These are phyloP conservation scores for Crocuta crocuta DNA, from an alignment of 2,113 vertebrate species.

Conservation along the genomic window DNA sequence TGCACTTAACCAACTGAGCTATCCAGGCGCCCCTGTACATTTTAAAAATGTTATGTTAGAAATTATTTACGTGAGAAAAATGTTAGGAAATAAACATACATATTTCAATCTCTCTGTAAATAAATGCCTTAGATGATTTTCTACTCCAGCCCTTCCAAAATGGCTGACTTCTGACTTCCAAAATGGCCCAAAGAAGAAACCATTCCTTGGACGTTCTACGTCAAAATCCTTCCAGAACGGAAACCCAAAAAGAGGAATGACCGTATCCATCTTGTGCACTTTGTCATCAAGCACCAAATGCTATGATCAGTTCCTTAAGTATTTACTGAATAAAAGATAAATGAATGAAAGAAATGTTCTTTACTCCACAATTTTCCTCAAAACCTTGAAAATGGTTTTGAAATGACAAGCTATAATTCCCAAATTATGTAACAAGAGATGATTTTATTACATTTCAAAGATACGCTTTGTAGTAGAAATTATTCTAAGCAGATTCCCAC, in stretches of 20 bases:
- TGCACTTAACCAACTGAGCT: too few species aligned
- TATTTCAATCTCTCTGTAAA: background rate
- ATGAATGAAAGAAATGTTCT: background rate
- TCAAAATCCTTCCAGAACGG: background rate
- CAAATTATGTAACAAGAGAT: background rate
- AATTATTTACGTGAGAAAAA: background rate
- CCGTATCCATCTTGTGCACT: background rate
- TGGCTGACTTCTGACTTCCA: background rate
- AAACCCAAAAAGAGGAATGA: background rate
- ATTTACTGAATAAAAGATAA: background rate
- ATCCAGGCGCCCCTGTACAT: too few species aligned
- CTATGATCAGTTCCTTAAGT: background rate
- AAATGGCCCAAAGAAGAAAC: slow-evolving; percentile 31
- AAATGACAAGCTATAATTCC: background rate
- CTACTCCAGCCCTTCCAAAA: background rate
- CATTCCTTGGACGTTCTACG: background rate
- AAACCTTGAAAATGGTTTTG: background rate
- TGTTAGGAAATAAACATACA: background rate
- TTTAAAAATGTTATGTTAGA: background rate
- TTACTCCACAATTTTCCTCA: background rate
- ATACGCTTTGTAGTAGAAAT: background rate
- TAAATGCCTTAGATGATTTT: slow-evolving; percentile 11
- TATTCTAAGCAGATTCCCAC: background rate
- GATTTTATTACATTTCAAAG: background rate
- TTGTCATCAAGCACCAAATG: background rate